Conservation (phyloP, 2,888 invertebrate genomes). For the Hymenopus coronatus region DNA sequence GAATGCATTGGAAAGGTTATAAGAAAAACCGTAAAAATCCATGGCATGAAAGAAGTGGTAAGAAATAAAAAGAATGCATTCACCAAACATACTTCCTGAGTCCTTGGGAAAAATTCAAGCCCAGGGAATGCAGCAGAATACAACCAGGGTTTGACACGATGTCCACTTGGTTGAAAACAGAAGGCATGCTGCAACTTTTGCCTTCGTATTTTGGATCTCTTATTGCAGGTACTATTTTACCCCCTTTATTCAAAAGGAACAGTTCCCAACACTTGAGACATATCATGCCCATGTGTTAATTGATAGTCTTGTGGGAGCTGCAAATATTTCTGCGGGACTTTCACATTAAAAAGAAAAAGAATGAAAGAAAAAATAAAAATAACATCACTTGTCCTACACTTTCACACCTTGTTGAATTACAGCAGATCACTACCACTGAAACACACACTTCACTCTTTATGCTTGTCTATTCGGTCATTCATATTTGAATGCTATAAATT, state of each 20-base stretch:
- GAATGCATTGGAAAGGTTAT: slow-evolving; percentile 1
- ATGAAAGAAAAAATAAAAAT: background rate
- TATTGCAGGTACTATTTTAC: slow-evolving; percentile 11
- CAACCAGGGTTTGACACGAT: background rate
- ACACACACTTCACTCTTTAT: background rate
- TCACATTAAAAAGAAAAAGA: background rate
- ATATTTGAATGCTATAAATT: slow-evolving; percentile 3
- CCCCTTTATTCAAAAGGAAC: background rate
- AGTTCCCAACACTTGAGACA: background rate
- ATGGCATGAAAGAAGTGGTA: slow-evolving; percentile 4
- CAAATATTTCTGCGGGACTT: background rate
- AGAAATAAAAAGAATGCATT: slow-evolving; percentile 2
- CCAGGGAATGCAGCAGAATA: slow-evolving; percentile 11
- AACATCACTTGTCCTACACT: background rate
- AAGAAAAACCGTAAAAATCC: background rate
- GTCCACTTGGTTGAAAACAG: background rate
- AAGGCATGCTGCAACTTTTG: background rate
- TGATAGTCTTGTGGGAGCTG: background rate
- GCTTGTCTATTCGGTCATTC: background rate
- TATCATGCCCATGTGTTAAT: background rate
- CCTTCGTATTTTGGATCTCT: slow-evolving; percentile 12
- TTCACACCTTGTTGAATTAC: background rate
- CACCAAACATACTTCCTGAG: slow-evolving; percentile 11
- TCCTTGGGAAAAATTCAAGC: background rate
- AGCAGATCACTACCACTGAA: background rate